A percentile compares a stretch with the other conserved stretches of the same genome.
These are phyloP conservation scores for Cardinalis cardinalis DNA, from an alignment of 2,113 vertebrate species.

Conservation along the genomic window DNA sequence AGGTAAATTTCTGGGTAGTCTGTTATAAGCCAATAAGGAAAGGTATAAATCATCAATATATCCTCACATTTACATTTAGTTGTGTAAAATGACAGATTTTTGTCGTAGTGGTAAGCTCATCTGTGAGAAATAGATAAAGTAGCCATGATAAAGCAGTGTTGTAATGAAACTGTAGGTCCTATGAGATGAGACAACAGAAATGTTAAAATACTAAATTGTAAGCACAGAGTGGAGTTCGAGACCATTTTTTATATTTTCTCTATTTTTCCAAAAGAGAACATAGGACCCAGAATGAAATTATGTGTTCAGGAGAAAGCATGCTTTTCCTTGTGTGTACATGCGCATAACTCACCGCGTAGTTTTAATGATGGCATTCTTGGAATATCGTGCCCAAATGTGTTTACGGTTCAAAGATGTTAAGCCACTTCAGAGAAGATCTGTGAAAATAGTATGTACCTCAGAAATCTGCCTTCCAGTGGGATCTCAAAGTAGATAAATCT, in stretches of 20 bases:
- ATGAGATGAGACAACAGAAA: not conserved
- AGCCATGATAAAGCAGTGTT: not conserved
- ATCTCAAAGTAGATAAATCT: not conserved
- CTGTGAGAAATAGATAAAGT: not conserved
- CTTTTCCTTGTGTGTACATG: not conserved
- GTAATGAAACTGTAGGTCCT: not conserved
- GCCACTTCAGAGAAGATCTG: not conserved
- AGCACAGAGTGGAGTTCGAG: not conserved
- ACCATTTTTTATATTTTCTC: not conserved
- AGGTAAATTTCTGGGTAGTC: conserved; percentile 72
- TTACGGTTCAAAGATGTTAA: not conserved
- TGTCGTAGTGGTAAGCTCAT: not conserved
- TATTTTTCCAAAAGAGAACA: not conserved
- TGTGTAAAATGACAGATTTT: not conserved
- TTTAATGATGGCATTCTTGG: not conserved
- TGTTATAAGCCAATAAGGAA: not conserved
- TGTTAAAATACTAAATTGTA: not conserved
- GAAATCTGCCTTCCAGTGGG: not conserved
- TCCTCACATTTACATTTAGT: not conserved
- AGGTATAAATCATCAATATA: not conserved
- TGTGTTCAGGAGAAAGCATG: not conserved
- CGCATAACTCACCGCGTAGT: not conserved
- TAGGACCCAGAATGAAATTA: not conserved
- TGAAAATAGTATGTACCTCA: not conserved
- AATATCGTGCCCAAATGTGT: not conserved